Base-by-base conservation (phyloP, 2,113 vertebrate genomes). In the Suncus etruscus region DNA sequence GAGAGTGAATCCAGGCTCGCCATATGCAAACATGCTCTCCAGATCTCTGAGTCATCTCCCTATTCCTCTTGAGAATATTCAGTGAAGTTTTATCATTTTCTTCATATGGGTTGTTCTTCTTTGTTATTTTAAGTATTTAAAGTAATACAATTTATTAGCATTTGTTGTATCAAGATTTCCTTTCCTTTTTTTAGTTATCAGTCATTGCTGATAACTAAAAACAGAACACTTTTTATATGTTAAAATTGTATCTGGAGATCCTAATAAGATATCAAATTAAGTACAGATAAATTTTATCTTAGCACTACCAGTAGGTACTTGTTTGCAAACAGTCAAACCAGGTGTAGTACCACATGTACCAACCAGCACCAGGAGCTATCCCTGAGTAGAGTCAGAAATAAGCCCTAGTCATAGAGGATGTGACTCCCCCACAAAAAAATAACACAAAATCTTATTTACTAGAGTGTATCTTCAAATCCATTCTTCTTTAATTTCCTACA, bases 171-270 rank as follows among this genome's bases (percentile, higher is more conserved):
- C 31, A 1, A 11, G 11, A 3, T 18, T 83, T 90, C 72, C 83
- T 66, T 0, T 7, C 22, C 63, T 87, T 79, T 91, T 58, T 72
- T 83, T 93, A 75, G 20, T 73, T 83, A 91, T 18, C 31, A 73
- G 31, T 85, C 84, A 89, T 68, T 47, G 2, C 74, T 51, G 4
- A 3, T 39, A 39, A 39, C 39, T 39, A 39, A 27, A 83, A 73
- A 54, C 27, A 66, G 27, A 72, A 79, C 3, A 50, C 2, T 32
- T 89, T 77, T 75, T 90, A 12, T 77, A 65, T 39, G 16, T 48
- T 78, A 78, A 86, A 31, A 9, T 82, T 92, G 20, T 45, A 45
- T 76, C 31, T 89, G 45, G 24, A 10, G 12, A 79, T 20, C 1
- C 79, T 82, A 72, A 48, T 63, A 8, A 58, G n/a, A 14, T 61